Evolutionary conservation across 2,797 vertebrate species (phyloP).

Genomic region (Erithacus rubecula): DNA sequence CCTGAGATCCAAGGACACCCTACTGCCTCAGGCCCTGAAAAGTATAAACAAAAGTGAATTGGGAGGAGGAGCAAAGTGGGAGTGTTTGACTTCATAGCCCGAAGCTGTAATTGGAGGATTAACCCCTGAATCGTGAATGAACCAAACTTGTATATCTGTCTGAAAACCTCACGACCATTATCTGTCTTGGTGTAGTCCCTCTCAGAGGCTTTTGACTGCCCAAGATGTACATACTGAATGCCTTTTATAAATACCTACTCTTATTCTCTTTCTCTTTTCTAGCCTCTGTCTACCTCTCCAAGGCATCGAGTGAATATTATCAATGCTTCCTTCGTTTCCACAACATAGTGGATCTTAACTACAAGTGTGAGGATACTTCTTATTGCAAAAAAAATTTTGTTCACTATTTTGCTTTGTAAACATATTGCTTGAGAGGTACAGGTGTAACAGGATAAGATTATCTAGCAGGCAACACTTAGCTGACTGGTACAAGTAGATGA

Average conservation of each 20-base stretch:
- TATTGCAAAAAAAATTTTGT: background rate
- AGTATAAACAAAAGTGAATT: no score
- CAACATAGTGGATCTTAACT: background rate
- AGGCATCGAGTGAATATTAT: background rate
- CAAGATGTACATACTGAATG: background rate
- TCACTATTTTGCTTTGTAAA: background rate
- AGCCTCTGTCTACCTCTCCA: background rate
- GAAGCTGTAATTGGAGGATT: background rate
- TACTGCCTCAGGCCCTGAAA: accelerated
- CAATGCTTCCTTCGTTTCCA: background rate
- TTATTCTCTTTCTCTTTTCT: background rate
- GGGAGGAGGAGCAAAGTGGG: background rate
- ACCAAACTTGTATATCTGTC: background rate
- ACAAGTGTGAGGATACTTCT: background rate
- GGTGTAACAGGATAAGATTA: background rate
- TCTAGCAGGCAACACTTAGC: background rate
- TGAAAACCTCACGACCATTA: background rate
- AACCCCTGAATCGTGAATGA: background rate
- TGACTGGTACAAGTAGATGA: background rate
- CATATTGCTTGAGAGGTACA: background rate
- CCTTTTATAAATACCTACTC: background rate
- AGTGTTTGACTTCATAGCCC: background rate
- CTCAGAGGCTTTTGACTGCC: background rate
- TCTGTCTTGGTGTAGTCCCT: no score
- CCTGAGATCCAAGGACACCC: background rate